Percentiles rank a stretch among this genome's conserved stretches.
Conservation (phyloP, 2,113 vertebrate species). For the Thunnus thynnus region DNA sequence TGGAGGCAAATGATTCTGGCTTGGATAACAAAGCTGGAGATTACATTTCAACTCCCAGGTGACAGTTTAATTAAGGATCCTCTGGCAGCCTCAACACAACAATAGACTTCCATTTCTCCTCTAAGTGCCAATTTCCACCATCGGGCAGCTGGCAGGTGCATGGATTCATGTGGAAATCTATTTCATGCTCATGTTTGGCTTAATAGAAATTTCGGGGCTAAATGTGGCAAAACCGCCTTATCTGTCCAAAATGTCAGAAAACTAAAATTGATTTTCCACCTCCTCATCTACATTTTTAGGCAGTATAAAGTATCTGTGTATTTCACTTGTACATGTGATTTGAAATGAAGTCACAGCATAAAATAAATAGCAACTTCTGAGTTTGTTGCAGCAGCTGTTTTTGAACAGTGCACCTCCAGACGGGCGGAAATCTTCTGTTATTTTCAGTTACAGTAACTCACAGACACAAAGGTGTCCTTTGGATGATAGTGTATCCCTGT, state of each 20-base stretch:
- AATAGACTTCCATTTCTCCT: slow-evolving; percentile 85
- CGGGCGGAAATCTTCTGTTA: background rate
- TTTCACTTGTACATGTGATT: slow-evolving; percentile 33
- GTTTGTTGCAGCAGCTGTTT: slow-evolving; percentile 13
- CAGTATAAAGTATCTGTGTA: slow-evolving; percentile 18
- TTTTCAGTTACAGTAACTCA: slow-evolving; percentile 25
- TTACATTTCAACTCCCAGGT: slow-evolving; percentile 85
- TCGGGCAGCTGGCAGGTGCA: slow-evolving; percentile 80
- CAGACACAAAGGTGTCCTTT: slow-evolving; percentile 21
- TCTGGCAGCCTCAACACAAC: slow-evolving; percentile 82
- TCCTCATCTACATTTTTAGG: slow-evolving; percentile 61
- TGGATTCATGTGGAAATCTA: slow-evolving; percentile 84
- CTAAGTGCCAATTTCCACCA: slow-evolving; percentile 85
- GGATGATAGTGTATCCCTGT: slow-evolving; percentile 6
- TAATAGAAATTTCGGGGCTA: slow-evolving; percentile 83
- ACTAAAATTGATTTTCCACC: slow-evolving; percentile 75
- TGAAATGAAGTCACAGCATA: slow-evolving; percentile 39
- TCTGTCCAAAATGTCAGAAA: slow-evolving; percentile 74
- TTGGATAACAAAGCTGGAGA: slow-evolving; percentile 83
- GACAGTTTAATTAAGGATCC: slow-evolving; percentile 88
- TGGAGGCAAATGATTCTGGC: slow-evolving; percentile 82
- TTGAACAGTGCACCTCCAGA: slow-evolving; percentile 6
- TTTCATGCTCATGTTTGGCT: slow-evolving; percentile 82
- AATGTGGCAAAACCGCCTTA: slow-evolving; percentile 77
- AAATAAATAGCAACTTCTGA: slow-evolving; percentile 22